These are phyloP conservation scores for Apodemus speciosus DNA, from an alignment of 2,113 vertebrate species.

Conservation along the genomic window DNA sequence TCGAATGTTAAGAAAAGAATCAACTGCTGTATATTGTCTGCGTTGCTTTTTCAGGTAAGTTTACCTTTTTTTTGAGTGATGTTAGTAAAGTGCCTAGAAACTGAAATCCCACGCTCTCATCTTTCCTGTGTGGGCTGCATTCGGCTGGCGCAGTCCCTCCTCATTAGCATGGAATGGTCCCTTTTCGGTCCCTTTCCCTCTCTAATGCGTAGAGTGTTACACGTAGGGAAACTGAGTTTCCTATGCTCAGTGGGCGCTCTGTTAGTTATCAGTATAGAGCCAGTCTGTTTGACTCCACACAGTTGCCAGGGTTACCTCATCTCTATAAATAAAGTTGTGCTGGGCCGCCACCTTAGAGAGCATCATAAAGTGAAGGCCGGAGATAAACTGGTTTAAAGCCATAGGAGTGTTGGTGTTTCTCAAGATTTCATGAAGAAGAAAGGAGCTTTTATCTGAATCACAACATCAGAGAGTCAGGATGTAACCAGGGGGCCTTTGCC, in stretches of 20 bases:
- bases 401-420: not conserved
- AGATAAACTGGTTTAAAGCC: not conserved
- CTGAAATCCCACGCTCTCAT: no score
- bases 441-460: conserved; percentile 59
- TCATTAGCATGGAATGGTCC: not conserved
- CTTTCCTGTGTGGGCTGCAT: not conserved
- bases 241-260: not conserved
- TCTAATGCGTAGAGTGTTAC: not conserved
- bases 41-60: conserved; percentile 94
- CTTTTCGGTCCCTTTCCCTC: not conserved
- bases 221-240: not conserved
- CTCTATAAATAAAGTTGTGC: conserved; percentile 46
- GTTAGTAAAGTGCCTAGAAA: not conserved
- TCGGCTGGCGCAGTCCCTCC: not conserved
- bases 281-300: not conserved
- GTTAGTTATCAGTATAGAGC: not conserved
- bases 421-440: conserved; percentile 55
- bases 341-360: not conserved
- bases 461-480: not conserved
- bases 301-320: not conserved
- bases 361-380: conserved; percentile 4
- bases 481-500: conserved; percentile 32
- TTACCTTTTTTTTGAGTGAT: not conserved
- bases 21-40: conserved; percentile 91
- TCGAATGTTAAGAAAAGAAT: conserved; percentile 86